Evolutionary conservation across 2,113 vertebrate species (phyloP).

Genomic region (Carettochelys insculpta): DNA sequence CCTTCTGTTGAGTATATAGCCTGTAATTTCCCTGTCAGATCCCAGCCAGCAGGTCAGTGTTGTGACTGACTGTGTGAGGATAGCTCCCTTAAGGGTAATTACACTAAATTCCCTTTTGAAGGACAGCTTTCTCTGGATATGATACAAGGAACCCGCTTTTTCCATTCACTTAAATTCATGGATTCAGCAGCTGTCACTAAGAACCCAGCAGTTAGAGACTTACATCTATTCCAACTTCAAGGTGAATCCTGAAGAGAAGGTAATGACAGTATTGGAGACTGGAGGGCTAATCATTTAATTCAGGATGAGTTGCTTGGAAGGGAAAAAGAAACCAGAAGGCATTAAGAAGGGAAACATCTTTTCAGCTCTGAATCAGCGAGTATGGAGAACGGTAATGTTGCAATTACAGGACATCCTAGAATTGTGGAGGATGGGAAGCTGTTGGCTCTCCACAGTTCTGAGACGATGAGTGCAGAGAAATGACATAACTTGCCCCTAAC

Average conservation of each 20-base stretch:
- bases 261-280: neutral
- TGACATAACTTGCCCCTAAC: neutral
- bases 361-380: neutral
- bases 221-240: neutral
- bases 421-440: neutral
- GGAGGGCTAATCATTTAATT: neutral
- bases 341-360: neutral
- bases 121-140: conserved; percentile 82
- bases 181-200: conserved; percentile 64
- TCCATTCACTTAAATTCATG: conserved; percentile 72
- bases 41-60: conserved; percentile 82
- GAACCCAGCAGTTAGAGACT: conserved; percentile 13
- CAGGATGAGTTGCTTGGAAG: neutral
- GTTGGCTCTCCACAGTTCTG: neutral
- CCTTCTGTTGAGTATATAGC: conserved; percentile 78
- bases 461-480: neutral
- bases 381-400: neutral
- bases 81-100: conserved; percentile 83
- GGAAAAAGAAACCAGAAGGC: neutral
- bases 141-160: conserved; percentile 70
- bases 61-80: conserved; percentile 85
- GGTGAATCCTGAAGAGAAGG: neutral
- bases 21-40: conserved; percentile 83
- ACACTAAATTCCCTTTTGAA: conserved; percentile 82
- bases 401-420: neutral